Evolutionary conservation across 1,140 invertebrate genomes (phyloP).

Genomic region (Diploscapter pachys): DNA sequence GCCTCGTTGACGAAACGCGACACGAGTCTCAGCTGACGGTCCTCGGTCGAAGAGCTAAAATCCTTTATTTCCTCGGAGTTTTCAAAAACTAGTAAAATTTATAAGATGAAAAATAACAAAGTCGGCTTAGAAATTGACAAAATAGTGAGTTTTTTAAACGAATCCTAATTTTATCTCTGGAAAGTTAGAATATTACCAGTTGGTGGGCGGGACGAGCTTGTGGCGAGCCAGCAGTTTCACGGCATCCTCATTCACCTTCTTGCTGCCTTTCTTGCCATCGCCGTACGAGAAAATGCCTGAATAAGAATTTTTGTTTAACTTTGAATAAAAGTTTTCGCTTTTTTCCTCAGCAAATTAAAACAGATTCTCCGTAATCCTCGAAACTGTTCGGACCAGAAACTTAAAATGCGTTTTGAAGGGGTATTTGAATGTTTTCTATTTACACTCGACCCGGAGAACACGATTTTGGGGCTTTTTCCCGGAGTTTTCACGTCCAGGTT

Average conservation of each 20-base stretch:
- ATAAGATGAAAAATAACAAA: neutral
- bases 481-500: no score
- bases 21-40: constrained; percentile 84
- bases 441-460: no score
- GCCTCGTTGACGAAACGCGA: constrained; percentile 95
- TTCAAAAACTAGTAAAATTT: neutral
- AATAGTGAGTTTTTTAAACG: neutral
- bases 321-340: no score
- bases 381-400: no score
- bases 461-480: no score
- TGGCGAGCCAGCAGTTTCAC: constrained; percentile 68
- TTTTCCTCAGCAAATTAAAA: no score
- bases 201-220: constrained; percentile 61
- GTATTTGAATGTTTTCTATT: no score
- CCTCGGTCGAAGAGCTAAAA: constrained; percentile 71
- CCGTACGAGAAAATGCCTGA: constrained; percentile 55
- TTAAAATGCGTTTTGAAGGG: no score
- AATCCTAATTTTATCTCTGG: neutral
- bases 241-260: constrained; percentile 52
- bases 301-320: neutral
- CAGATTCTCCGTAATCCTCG: no score
- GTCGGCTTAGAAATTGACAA: neutral
- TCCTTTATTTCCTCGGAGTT: neutral
- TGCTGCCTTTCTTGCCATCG: constrained; percentile 45
- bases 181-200: constrained; percentile 59